Percentiles rank a stretch among this genome's conserved stretches.
Conservation (phyloP, 2,113 vertebrate genomes). For the Merops nubicus region DNA sequence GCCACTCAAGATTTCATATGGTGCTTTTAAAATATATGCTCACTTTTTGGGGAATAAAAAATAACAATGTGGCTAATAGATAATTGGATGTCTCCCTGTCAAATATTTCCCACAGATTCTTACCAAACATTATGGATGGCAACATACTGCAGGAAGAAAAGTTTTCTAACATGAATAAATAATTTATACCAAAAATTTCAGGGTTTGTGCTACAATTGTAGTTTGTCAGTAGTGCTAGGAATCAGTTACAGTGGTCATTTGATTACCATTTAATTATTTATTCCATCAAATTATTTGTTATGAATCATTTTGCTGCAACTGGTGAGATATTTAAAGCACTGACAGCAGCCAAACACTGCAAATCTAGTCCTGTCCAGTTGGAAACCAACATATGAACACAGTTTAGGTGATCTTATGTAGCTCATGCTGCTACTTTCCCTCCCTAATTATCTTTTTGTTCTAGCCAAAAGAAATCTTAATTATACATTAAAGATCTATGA, state of each 20-base stretch:
- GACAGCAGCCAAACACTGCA: background rate
- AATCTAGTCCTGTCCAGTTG: background rate
- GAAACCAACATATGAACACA: background rate
- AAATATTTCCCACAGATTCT: background rate
- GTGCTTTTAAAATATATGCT: background rate
- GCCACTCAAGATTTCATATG: background rate
- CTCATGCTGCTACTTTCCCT: background rate
- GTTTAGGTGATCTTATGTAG: background rate
- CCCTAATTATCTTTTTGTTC: background rate
- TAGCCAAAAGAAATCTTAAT: background rate
- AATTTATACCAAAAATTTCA: background rate
- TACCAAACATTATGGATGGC: background rate
- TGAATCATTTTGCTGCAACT: background rate
- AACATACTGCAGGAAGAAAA: background rate
- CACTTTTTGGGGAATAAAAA: background rate
- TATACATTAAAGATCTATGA: background rate
- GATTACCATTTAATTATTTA: background rate
- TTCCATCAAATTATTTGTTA: background rate
- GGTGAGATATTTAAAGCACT: background rate
- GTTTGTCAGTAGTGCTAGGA: background rate
- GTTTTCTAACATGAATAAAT: background rate
- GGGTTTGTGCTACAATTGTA: background rate
- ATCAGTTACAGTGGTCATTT: background rate
- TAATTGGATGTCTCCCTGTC: background rate
- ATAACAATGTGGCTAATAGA: background rate